These are phyloP conservation scores for Engystomops pustulosus DNA, from an alignment of 2,113 vertebrate genomes.

Conservation along the genomic window DNA sequence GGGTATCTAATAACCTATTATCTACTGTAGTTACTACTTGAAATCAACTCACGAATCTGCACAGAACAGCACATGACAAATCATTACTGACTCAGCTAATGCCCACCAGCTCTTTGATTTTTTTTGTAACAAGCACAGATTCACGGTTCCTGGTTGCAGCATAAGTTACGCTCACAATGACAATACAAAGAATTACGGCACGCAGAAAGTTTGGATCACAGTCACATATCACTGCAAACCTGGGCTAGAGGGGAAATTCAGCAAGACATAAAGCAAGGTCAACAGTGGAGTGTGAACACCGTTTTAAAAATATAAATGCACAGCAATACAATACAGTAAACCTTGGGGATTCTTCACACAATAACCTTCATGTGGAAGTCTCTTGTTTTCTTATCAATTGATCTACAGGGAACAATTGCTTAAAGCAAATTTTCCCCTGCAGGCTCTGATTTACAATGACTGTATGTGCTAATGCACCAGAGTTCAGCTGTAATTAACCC, in stretches of 20 bases:
- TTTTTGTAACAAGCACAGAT: background rate
- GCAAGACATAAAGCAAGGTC: background rate
- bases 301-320: slow-evolving; percentile 5
- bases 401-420: slow-evolving; percentile 36
- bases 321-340: background rate
- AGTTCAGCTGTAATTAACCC: slow-evolving; percentile 10
- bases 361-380: slow-evolving; percentile 6
- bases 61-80: background rate
- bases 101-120: background rate
- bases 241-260: slow-evolving; percentile 11
- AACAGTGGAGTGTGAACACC: background rate
- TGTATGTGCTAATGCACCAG: slow-evolving; percentile 1
- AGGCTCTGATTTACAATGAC: slow-evolving; percentile 42
- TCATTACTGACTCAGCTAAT: background rate
- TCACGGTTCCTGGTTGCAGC: slow-evolving; percentile 6
- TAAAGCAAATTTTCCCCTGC: background rate
- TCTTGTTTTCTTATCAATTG: slow-evolving; percentile 47
- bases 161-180: background rate
- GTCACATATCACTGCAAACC: slow-evolving; percentile 12
- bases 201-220: background rate
- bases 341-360: slow-evolving; percentile 1
- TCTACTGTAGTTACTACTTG: background rate
- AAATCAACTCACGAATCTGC: background rate
- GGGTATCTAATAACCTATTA: too few relatives aligned
- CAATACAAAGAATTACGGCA: background rate